These are phyloP conservation scores for Pongo abelii DNA, from an alignment of 2,113 vertebrate species.

Conservation along the genomic window DNA sequence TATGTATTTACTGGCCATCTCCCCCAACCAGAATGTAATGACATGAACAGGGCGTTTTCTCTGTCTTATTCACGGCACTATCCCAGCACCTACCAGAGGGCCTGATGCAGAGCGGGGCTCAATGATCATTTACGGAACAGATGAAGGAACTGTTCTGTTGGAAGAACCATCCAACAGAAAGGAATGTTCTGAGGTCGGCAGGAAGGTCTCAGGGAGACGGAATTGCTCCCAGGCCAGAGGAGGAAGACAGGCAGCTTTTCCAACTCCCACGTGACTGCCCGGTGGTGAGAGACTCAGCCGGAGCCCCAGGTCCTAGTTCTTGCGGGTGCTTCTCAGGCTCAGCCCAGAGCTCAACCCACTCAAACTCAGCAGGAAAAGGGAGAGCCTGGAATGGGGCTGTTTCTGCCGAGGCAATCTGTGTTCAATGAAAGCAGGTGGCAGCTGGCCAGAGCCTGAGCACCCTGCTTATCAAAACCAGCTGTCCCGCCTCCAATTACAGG, in stretches of 20 bases:
- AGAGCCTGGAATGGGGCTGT: constrained; percentile 15
- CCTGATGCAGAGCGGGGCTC: neutral
- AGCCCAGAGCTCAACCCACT: neutral
- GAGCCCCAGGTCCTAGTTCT: neutral
- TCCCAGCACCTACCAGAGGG: neutral
- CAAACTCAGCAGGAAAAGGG: constrained; percentile 57
- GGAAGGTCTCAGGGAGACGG: neutral
- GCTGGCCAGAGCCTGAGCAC: constrained; percentile 53
- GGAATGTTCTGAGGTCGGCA: neutral
- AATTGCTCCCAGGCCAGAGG: neutral
- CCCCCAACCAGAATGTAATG: neutral
- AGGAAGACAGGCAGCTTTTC: neutral
- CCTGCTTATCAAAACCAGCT: constrained; percentile 74
- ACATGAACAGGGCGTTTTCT: accelerated
- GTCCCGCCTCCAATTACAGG: constrained; percentile 68
- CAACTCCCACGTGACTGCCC: neutral
- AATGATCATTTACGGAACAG: neutral
- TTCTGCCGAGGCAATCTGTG: constrained; percentile 61
- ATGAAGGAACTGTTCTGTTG: too few species aligned
- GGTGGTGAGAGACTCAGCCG: neutral
- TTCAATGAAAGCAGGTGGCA: constrained; percentile 66
- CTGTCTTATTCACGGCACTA: neutral
- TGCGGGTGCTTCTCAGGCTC: neutral
- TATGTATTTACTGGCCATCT: neutral
- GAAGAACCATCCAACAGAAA: neutral